Base-by-base conservation (phyloP, 2,113 vertebrate species). In the Heterotilapia buettikoferi region DNA sequence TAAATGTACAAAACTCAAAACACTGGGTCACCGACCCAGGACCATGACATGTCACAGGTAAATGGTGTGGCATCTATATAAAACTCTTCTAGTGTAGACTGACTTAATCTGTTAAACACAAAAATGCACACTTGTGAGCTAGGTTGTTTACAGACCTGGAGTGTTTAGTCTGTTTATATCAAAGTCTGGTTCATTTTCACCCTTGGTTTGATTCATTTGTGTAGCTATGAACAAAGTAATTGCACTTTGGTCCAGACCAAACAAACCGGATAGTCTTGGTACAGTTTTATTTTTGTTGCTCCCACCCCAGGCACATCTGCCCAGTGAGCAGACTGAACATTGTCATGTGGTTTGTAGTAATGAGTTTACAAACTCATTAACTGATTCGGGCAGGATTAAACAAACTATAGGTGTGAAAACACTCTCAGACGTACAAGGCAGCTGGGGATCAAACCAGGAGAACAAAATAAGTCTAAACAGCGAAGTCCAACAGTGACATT, bases 201-300 rank as follows among this genome's bases (percentile, higher is more conserved):
- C 26, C 1, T 16, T 18, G 26, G 1, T 59, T 29, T 59, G 56
- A 59, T 59, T 59, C 3, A 59, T 59, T 59, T 59, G 26, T 31
- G 56, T 59, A 29, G 26, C 56, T 29, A 29, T 59, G 56, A 59
- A 29, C 56, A 57, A 29, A 57, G 56, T 2, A 29, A 29, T 57
- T 9, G 56, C 13, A 29, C 56, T 29, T 14, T 29, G 0, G 24
- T 57, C 7, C 13, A 14, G 56, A 3, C 56, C 4, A 57, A 57
- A 29, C 13, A 26, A 59, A 0, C 56, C 6, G 0, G 6, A 26
- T 0, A 56, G 54, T 26, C 2, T 56, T 56, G 13, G 56, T 59
- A 1, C 24, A 59, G 56, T 31, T 59, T 29, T 9, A 18, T 31
- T 59, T 59, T 59, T 59, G 56, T 59, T 59, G 14, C 26, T 59